Percentiles rank a stretch among this genome's conserved stretches.
phyloP scores from a whole-genome alignment of 2,113 vertebrate genomes.

The Copsychus sechellarum region DNA sequence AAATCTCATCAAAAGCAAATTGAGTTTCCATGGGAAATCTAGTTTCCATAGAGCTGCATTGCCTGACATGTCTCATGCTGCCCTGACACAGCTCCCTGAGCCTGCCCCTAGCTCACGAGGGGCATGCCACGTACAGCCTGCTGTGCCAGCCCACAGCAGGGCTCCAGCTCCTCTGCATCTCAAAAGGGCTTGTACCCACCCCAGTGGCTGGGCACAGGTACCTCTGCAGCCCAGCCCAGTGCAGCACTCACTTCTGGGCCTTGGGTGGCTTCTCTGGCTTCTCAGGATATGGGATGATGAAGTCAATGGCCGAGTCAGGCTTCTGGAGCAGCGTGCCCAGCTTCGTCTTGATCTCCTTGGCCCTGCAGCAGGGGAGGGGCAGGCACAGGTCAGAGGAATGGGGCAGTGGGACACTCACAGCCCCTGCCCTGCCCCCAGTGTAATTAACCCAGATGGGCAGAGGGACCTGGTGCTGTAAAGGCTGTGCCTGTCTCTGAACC shows the following conservation, averaged over 20 bases:
- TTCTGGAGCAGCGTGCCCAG: slow-evolving; percentile 93
- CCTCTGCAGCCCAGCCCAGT: accelerated
- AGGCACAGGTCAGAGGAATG: not conserved
- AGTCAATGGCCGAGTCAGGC: slow-evolving; percentile 87
- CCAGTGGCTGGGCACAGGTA: accelerated
- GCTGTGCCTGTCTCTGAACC: not conserved
- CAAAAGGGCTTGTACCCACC: not conserved
- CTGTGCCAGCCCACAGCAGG: not conserved
- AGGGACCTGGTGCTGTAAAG: not conserved
- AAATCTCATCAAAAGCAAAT: slow-evolving; percentile 41
- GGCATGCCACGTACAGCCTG: accelerated
- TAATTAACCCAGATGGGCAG: not conserved
- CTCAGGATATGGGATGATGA: slow-evolving; percentile 89
- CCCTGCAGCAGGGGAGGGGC: slow-evolving; percentile 72
- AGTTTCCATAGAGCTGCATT: not conserved
- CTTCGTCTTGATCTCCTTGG: slow-evolving; percentile 95
- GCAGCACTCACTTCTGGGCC: slow-evolving; percentile 84
- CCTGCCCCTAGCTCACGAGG: not conserved
- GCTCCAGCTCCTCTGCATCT: not conserved
- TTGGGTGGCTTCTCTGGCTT: slow-evolving; percentile 88
- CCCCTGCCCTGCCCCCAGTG: not conserved
- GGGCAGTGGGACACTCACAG: not conserved
- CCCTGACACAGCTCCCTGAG: not conserved
- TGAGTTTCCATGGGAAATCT: slow-evolving; percentile 16
- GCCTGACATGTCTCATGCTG: not conserved